A percentile compares a stretch with the other conserved stretches of the same genome.
These are phyloP conservation scores for Pelvicachromis taeniatus DNA, from an alignment of 2,113 vertebrate genomes.

Conservation along the genomic window DNA sequence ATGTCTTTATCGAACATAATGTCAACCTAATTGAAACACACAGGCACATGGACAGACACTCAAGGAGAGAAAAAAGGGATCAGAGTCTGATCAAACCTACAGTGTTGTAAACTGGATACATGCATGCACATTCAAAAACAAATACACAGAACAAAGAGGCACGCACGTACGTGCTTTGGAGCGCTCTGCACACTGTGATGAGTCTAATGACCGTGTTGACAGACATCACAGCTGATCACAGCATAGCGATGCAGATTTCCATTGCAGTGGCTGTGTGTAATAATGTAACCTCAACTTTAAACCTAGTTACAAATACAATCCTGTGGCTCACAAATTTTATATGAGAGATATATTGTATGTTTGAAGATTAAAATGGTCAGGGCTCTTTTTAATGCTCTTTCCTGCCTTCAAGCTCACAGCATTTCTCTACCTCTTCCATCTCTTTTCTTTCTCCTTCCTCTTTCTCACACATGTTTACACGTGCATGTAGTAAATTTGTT, in stretches of 20 bases:
- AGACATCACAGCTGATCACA: slow-evolving; percentile 15
- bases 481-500: slow-evolving; percentile 5
- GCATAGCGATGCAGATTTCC: not conserved
- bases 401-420: not conserved
- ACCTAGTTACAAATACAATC: not conserved
- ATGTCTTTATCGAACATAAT: not conserved
- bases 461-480: not conserved
- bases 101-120: not conserved
- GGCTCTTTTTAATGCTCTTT: not conserved
- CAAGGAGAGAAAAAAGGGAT: not conserved
- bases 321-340: not conserved
- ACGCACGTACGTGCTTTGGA: not conserved
- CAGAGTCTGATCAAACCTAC: not conserved
- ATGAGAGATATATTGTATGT: not conserved
- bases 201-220: slow-evolving; percentile 22
- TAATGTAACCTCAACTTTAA: not conserved
- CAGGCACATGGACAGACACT: not conserved
- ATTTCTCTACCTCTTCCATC: not conserved
- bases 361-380: not conserved
- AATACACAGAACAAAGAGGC: not conserved
- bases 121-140: not conserved
- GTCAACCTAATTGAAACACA: not conserved
- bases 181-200: not conserved
- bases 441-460: not conserved
- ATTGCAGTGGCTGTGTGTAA: not conserved